Evolutionary conservation across 1,140 invertebrate genomes (phyloP), one percentile per base, ranked within the genome.

Genomic region (Leptinotarsa defecta): DNA sequence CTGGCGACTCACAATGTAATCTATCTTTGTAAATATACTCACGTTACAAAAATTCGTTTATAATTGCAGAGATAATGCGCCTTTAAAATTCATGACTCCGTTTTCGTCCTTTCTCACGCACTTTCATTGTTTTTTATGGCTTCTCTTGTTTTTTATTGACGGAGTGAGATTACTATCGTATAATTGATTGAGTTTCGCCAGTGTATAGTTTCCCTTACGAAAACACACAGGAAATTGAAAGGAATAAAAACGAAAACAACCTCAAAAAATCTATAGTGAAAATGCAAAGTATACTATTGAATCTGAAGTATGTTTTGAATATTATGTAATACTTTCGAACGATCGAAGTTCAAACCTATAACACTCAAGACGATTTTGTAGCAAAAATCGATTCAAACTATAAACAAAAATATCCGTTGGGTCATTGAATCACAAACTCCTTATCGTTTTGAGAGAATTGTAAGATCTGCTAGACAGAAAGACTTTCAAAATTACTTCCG

Each of bases 91-190:
- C 64, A 65, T 65, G 64, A 65, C 27, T 65, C 64, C 17, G 27
- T 65, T 65, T 65, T 65, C 20, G 64, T 65, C 64, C 64, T 65
- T 65, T 65, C 64, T 15, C 64, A 65, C 20, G 64, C 64, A 65
- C 64, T 65, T 65, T 65, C 20, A 65, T 65, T 65, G 64, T 65
- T 65, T 65, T 65, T 65, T 65, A 34, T 65, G 64, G 64, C 20
- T n/a, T 65, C 13, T 15, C 17, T 22, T 65, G 64, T 65, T 65
- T 65, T 43, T 65, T 65, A 65, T 65, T 65, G 64, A 65, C 20
- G 20, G 64, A 65, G 20, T 34, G 64, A 65, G 64, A 24, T 34
- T 65, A 34, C 13, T 22, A 65, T 65, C 64, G 64, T 13, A 1
- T 65, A 34, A 57, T 57, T 57, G 52, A 57, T 57, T 15, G 52